Base-by-base conservation (phyloP, 2,797 vertebrate genomes). In the Enteromius fasciolatus region DNA sequence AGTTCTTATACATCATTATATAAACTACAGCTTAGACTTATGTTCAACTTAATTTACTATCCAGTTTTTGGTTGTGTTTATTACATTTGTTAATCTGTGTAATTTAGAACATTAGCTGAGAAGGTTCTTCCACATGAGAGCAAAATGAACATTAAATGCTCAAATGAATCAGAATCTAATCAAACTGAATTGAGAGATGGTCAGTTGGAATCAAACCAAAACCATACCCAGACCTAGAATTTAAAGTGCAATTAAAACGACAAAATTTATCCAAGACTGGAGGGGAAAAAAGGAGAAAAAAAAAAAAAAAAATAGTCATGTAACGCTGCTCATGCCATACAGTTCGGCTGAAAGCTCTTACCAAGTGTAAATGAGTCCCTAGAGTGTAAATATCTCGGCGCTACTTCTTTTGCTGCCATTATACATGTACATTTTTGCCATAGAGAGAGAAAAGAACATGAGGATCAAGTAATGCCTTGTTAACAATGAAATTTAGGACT, bases 401-500 rank as follows among this genome's bases (percentile, higher is more conserved):
- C 44, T 44, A 52, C 50, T 25, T 82, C 36, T 44, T 33, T n/a
- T 69, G 41, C 50, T 25, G 36, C 9, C 59, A 70, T 70, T 76
- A 69, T n/a, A 36, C 4, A 17, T 20, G 17, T 46, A 48, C 17
- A 39, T 52, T 33, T 54, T 57, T 63, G 48, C 80, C 23, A 23
- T 63, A 28, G 3, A 14, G 41, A 48, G 54, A 41, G 54, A 41
- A 63, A 64, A 6, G 66, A 72, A 67, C 0, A 0, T 1, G n/a
- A 69, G 41, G 41, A 83, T 64, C 31, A 12, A 83, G 68, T 78
- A 83, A 64, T 33, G 25, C 28, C 54, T 78, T 20, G 54, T 78
- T 33, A 36, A 68, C 46, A 68, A 57, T 75, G 31, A 68, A 52
- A 66, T 67, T 25, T 52, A 67, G 52, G 31, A 39, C 36, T 20